phyloP scores from a whole-genome alignment of 2,888 invertebrate genomes.

The Drosophila anomelani region DNA sequence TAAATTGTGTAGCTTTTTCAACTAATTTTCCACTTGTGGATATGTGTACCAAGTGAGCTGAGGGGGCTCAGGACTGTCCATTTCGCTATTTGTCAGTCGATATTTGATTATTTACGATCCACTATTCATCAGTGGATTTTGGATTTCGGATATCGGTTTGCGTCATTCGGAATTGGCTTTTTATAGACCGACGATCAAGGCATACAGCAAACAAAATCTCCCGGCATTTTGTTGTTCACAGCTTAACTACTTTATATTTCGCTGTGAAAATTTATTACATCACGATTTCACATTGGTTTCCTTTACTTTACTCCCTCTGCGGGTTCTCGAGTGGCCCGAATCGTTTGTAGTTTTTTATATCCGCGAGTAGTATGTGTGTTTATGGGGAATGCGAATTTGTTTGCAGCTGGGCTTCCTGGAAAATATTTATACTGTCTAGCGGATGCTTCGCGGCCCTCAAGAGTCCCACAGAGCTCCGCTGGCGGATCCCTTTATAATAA shows the following conservation, averaged over 20 bases:
- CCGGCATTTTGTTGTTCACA: constrained; percentile 38
- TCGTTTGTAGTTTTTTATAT: constrained; percentile 50
- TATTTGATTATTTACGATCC: constrained; percentile 71
- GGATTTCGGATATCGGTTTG: constrained; percentile 35
- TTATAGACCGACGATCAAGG: constrained; percentile 45
- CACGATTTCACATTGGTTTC: constrained; percentile 63
- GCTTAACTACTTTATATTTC: constrained; percentile 44
- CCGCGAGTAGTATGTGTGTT: constrained; percentile 15
- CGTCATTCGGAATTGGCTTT: constrained; percentile 44
- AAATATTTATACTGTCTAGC: constrained; percentile 55
- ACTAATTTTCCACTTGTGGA: constrained; percentile 77
- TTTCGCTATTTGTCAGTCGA: constrained; percentile 67
- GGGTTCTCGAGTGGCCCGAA: constrained; percentile 31
- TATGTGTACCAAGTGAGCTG: constrained; percentile 15
- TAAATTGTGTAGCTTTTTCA: constrained; percentile 49
- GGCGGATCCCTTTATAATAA: constrained; percentile 51
- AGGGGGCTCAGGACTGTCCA: constrained; percentile 16
- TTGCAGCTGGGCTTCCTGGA: constrained; percentile 75
- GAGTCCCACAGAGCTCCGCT: constrained; percentile 29
- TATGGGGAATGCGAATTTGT: constrained; percentile 52
- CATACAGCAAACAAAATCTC: constrained; percentile 62
- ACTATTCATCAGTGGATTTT: constrained; percentile 45
- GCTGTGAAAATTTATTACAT: constrained; percentile 57
- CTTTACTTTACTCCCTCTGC: constrained; percentile 25
- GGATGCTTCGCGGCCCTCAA: constrained; percentile 34